Base-by-base conservation (phyloP, 2,113 vertebrate genomes). In the Eublepharis macularius region DNA sequence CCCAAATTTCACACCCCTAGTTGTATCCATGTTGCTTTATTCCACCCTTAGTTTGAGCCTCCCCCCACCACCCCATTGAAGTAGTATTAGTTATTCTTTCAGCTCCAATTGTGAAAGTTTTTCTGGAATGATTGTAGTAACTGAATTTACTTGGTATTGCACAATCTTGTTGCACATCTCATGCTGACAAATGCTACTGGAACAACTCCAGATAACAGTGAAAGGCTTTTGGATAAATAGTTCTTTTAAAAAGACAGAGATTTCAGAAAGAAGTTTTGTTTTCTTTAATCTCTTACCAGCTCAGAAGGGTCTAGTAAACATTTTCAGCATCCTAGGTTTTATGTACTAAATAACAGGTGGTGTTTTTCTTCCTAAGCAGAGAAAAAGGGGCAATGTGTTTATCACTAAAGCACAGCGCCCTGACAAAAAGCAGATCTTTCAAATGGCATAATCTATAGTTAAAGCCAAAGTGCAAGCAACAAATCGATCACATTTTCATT, bases 391-490 rank as follows among this genome's bases (percentile, higher is more conserved):
- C 75, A 76, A 82, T 51, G 81, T 51, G 51, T 86, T 90, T 88
- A 86, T 88, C 89, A 82, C 45, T 84, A 87, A 88, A 49, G 39
- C 57, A 82, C 43, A 41, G 32, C 19, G 82, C 16, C 49, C 70
- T 87, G 70, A 72, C 12, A 72, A 88, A 89, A 89, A 84, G 21
- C 45, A 89, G 82, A 82, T 86, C 65, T 91, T 84, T 68, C 39
- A 86, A 87, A 88, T 84, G 49, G 57, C 65, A 72, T 84, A 82
- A 90, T 90, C n/a, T 76, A 17, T 88, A 84, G 74, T 54, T 83
- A 85, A 83, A 91, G 47, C 43, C 87, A 86, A 80, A 92, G 75
- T 86, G 75, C 80, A 91, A 81, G 66, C 41, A 89, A 75, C 47
- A 87, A 69, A 77, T 87, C 70, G 82, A 84, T 90, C 66, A 81